These are phyloP conservation scores for Anabas testudineus DNA, from an alignment of 2,797 vertebrate genomes.

Conservation along the genomic window DNA sequence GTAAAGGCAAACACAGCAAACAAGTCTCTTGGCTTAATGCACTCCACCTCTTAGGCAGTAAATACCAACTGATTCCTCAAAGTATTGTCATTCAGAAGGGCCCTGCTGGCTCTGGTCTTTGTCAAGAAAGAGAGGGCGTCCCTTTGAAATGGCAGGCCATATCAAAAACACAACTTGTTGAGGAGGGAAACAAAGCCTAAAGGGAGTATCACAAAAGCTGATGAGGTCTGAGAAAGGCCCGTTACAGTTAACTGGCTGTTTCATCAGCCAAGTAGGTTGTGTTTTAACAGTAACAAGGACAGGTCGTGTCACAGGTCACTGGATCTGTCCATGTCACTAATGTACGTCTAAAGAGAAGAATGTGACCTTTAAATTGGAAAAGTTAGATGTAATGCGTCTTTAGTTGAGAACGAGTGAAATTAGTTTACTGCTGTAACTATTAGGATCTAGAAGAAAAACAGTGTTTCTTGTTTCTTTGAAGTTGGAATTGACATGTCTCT, in stretches of 20 bases:
- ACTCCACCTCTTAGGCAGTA: constrained; percentile 77
- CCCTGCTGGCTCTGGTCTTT: constrained; percentile 75
- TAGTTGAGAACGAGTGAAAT: not conserved
- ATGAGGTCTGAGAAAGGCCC: constrained; percentile 68
- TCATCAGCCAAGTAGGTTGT: constrained; percentile 48
- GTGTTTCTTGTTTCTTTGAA: no score
- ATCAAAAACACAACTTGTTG: constrained; percentile 65
- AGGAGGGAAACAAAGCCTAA: constrained; percentile 64
- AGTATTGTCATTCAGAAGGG: constrained; percentile 78
- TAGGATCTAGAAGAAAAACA: no score
- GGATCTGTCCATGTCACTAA: not conserved
- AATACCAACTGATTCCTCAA: constrained; percentile 79
- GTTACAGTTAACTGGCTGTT: constrained; percentile 67
- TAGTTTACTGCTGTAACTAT: no score
- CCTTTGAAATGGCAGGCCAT: constrained; percentile 73
- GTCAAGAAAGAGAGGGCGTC: constrained; percentile 57
- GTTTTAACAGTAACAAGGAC: constrained; percentile 61
- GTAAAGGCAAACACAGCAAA: constrained; percentile 80
- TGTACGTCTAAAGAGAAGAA: constrained; percentile 25
- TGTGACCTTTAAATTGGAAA: constrained; percentile 24
- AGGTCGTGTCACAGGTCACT: constrained; percentile 35
- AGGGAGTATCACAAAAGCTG: constrained; percentile 62
- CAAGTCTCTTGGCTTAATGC: constrained; percentile 75
- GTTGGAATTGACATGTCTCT: no score
- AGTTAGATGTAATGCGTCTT: not conserved